Conservation (phyloP, 2,113 vertebrate genomes). For the Indicator indicator region DNA sequence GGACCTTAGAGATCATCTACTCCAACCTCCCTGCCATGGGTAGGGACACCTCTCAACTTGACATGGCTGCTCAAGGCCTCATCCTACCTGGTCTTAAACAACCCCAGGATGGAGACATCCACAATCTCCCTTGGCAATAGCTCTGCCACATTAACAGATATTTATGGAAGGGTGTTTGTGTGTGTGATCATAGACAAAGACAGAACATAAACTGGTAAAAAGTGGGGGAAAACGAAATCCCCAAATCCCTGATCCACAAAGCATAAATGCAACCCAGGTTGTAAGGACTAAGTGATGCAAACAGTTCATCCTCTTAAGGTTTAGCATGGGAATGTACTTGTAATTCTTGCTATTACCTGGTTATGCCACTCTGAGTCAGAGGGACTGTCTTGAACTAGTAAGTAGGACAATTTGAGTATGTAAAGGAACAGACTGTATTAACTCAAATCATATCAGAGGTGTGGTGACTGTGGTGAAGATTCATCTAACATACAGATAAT, state of each 20-base stretch:
- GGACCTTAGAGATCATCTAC: no score
- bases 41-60: no score
- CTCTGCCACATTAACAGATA: background rate
- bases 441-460: background rate
- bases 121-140: no score
- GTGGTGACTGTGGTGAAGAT: background rate
- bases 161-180: fast-evolving
- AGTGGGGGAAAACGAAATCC: background rate
- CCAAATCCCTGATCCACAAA: background rate
- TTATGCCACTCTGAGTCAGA: background rate
- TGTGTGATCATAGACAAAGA: background rate
- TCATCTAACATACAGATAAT: background rate
- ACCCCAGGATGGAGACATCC: no score
- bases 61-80: no score
- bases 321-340: background rate
- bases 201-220: background rate
- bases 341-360: background rate
- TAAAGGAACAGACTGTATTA: background rate
- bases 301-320: background rate
- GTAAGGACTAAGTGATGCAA: background rate
- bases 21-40: no score
- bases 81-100: no score
- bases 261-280: background rate
- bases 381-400: background rate
- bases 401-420: background rate